phyloP scores from a whole-genome alignment of 2,888 invertebrate species.

The Plagodis pulveraria region DNA sequence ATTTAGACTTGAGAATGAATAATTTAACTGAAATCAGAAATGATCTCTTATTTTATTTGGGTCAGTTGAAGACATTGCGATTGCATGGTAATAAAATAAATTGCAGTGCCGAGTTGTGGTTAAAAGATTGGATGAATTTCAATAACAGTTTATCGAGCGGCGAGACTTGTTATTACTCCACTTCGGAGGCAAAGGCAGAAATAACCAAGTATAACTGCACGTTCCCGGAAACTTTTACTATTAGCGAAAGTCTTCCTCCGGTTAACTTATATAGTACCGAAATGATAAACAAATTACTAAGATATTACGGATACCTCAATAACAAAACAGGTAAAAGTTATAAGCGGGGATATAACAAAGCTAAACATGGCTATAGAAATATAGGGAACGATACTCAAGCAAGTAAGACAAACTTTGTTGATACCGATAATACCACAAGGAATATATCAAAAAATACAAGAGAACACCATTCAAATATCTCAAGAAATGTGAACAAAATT shows the following conservation, averaged over 20 bases:
- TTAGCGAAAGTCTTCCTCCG: conserved; percentile 78
- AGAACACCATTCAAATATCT: conserved; percentile 42
- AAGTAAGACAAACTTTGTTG: conserved; percentile 35
- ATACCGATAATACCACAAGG: conserved; percentile 35
- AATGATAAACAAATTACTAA: conserved; percentile 79
- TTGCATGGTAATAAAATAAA: conserved; percentile 89
- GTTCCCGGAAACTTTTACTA: conserved; percentile 80
- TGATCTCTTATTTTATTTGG: conserved; percentile 88
- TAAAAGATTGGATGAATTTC: conserved; percentile 88
- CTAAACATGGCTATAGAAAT: conserved; percentile 36
- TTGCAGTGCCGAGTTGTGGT: conserved; percentile 88
- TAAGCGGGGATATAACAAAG: conserved; percentile 53
- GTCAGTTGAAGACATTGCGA: conserved; percentile 87
- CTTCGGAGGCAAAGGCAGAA: conserved; percentile 72
- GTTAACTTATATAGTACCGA: conserved; percentile 80
- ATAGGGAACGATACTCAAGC: conserved; percentile 34
- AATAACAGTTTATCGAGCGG: conserved; percentile 67
- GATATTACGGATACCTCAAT: conserved; percentile 77
- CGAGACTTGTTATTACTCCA: conserved; percentile 78
- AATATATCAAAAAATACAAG: conserved; percentile 39
- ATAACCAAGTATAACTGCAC: conserved; percentile 78
- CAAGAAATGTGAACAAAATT: conserved; percentile 57
- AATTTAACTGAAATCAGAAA: conserved; percentile 84
- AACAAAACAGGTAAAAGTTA: conserved; percentile 73
- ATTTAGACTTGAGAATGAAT: conserved; percentile 89